These are phyloP conservation scores for Darevskia mixta DNA, from an alignment of 2,797 vertebrate species.

Conservation along the genomic window DNA sequence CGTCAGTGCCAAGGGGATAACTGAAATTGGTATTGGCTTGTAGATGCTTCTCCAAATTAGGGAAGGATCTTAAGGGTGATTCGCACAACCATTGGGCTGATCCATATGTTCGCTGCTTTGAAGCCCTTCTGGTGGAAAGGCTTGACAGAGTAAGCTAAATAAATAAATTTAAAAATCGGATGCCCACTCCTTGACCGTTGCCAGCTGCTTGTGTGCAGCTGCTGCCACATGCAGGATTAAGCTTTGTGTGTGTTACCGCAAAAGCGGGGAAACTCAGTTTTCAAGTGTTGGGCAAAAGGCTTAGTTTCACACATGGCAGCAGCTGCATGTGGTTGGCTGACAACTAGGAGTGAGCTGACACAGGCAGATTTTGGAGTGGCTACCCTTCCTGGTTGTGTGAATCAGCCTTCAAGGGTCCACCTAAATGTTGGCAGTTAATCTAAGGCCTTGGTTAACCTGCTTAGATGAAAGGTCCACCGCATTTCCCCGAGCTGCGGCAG, in stretches of 20 bases:
- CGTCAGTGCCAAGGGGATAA: slow-evolving; percentile 42
- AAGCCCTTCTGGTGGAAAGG: background rate
- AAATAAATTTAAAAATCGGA: background rate
- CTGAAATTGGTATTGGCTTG: slow-evolving; percentile 47
- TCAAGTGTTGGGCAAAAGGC: background rate
- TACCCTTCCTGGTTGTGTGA: background rate
- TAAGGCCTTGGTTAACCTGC: rapidly evolving
- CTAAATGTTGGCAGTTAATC: too few relatives aligned
- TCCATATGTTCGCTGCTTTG: slow-evolving; percentile 10
- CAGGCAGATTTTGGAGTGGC: background rate
- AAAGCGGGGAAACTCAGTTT: background rate
- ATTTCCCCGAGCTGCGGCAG: slow-evolving; percentile 2
- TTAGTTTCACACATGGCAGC: background rate
- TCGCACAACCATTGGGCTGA: slow-evolving; percentile 3
- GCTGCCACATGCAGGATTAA: background rate
- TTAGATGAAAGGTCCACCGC: slow-evolving; percentile 10
- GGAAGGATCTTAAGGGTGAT: background rate
- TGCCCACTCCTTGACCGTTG: background rate
- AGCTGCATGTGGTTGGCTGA: background rate
- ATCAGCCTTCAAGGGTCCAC: slow-evolving; percentile 8
- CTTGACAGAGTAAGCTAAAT: background rate
- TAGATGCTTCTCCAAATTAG: slow-evolving; percentile 58
- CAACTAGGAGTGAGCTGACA: background rate
- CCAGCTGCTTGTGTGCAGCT: background rate
- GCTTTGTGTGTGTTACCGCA: too few relatives aligned